phyloP scores from a whole-genome alignment of 2,888 invertebrate genomes.

The Phrixothrix hirtus region DNA sequence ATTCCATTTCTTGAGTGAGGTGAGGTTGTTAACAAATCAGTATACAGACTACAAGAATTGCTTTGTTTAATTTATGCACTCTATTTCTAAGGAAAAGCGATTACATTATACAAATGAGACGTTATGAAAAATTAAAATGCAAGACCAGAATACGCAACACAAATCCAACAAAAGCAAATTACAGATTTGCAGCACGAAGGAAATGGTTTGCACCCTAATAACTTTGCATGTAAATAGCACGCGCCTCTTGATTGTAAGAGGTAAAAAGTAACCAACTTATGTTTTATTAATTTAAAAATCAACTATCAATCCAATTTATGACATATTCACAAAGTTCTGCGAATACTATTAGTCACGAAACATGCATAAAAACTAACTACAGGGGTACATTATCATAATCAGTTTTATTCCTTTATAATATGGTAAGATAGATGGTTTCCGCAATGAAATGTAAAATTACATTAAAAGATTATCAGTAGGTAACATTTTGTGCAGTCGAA shows the following conservation, averaged over 20 bases:
- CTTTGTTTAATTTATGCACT: no score
- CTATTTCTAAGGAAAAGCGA: slow-evolving; percentile 11
- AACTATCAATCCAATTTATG: no score
- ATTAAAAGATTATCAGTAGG: no score
- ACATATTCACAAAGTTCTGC: no score
- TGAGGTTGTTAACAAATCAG: slow-evolving; percentile 4
- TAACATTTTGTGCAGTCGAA: no score
- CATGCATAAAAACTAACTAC: not conserved
- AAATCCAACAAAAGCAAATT: slow-evolving; percentile 29
- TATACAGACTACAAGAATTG: no score
- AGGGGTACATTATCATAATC: no score
- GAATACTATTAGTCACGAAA: no score
- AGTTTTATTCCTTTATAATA: no score
- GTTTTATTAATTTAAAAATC: slow-evolving; percentile 41
- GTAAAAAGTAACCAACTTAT: slow-evolving; percentile 39
- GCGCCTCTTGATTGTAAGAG: slow-evolving; percentile 37
- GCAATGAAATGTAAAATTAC: no score
- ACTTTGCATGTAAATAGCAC: slow-evolving; percentile 43
- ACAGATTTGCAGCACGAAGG: slow-evolving; percentile 27
- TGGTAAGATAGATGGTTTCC: no score
- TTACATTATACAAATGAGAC: slow-evolving; percentile 18
- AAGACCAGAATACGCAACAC: slow-evolving; percentile 22
- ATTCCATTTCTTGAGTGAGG: not conserved
- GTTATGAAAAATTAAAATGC: slow-evolving; percentile 34
- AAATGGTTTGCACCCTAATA: slow-evolving; percentile 39